Evolutionary conservation across 2,888 invertebrate species (phyloP).

Genomic region (Lottia scabra): DNA sequence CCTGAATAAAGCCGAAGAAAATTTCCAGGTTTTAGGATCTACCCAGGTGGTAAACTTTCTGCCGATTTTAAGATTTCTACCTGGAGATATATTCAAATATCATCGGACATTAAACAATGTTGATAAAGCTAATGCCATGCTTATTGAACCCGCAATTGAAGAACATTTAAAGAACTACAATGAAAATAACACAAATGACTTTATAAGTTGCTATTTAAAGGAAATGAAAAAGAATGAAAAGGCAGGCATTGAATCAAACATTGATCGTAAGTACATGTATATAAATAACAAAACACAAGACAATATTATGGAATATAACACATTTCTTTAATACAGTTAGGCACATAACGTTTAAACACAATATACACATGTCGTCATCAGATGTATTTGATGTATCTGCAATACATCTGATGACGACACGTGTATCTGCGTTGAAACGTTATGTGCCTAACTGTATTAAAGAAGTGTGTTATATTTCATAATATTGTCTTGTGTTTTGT

Average conservation of each 20-base stretch:
- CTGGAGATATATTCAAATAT: conserved; percentile 37
- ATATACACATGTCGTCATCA: too few species aligned
- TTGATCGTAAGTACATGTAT: too few species aligned
- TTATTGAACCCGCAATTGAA: conserved; percentile 19
- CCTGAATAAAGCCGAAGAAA: conserved; percentile 15
- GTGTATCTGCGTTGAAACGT: too few species aligned
- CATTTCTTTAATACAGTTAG: too few species aligned
- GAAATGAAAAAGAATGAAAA: conserved; percentile 27
- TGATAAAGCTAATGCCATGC: conserved; percentile 8
- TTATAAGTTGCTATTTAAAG: conserved; percentile 38
- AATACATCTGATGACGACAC: too few species aligned
- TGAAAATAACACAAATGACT: conserved; percentile 34
- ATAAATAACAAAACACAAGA: too few species aligned
- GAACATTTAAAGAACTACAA: conserved; percentile 27
- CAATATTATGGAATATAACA: too few species aligned
- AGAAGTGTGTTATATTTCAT: too few species aligned
- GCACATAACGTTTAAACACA: too few species aligned
- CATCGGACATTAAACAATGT: conserved; percentile 24
- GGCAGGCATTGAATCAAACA: conserved; percentile 20
- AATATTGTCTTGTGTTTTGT: too few species aligned
- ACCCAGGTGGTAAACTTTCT: conserved; percentile 20
- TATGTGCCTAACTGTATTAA: too few species aligned
- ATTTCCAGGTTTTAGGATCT: background rate
- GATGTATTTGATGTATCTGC: too few species aligned
- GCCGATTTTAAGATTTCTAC: conserved; percentile 35